Evolutionary conservation across 2,113 vertebrate species (phyloP).

Genomic region (Ibidorhyncha struthersii): DNA sequence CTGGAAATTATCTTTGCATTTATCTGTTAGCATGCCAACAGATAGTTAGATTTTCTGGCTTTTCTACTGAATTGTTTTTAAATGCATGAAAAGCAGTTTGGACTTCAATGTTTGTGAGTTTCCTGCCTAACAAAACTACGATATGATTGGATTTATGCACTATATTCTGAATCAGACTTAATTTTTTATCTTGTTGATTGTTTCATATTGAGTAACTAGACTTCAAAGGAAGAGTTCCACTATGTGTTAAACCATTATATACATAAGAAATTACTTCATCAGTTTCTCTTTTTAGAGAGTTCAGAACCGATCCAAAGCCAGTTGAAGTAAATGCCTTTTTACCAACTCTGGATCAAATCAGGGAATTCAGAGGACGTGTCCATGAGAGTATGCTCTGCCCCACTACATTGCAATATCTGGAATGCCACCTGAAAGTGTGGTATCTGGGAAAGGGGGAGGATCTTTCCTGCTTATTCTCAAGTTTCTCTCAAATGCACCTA

Average conservation of each 20-base stretch:
- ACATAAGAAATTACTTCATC: not conserved
- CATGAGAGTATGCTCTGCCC: not conserved
- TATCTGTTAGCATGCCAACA: not conserved
- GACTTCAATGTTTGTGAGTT: not conserved
- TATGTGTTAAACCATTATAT: not conserved
- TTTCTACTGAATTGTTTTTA: not conserved
- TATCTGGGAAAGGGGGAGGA: not conserved
- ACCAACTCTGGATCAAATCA: not conserved
- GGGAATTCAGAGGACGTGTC: not conserved
- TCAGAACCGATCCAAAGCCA: not conserved
- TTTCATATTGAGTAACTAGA: not conserved
- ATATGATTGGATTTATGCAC: not conserved
- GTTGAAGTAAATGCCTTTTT: not conserved
- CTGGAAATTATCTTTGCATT: not conserved
- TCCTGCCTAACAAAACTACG: not conserved
- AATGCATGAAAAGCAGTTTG: not conserved
- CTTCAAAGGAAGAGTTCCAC: not conserved
- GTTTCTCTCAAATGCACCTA: not conserved
- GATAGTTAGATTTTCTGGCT: not conserved
- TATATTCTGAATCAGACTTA: not conserved
- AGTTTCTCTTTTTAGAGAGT: not conserved
- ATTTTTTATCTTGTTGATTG: not conserved
- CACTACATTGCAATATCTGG: no score
- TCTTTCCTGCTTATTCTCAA: not conserved
- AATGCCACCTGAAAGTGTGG: not conserved